phyloP scores from a whole-genome alignment of 2,888 invertebrate species.

The Euzetes globulus region DNA sequence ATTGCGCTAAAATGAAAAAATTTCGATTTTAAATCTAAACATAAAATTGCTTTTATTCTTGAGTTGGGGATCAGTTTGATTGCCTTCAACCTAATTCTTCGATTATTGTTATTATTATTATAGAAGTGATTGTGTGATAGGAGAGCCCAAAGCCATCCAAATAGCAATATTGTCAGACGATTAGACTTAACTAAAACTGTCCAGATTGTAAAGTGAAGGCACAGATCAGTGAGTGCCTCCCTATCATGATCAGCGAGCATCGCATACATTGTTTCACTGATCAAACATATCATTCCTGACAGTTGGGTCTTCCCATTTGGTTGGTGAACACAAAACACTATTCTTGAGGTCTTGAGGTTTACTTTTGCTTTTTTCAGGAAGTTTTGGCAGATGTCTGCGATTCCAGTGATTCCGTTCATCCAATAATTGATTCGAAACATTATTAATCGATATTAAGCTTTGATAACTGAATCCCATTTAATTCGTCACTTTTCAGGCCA shows the following conservation, averaged over 20 bases:
- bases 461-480: neutral
- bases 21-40: neutral
- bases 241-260: slow-evolving; percentile 28
- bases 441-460: neutral
- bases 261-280: slow-evolving; percentile 9
- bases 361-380: slow-evolving; percentile 24
- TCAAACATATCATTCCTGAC: slow-evolving; percentile 28
- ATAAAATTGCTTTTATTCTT: slow-evolving; percentile 6
- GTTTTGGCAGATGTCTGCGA: slow-evolving; percentile 26
- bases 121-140: slow-evolving; percentile 9
- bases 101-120: slow-evolving; percentile 6
- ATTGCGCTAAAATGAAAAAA: neutral
- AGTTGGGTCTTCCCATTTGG: slow-evolving; percentile 5
- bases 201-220: neutral
- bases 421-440: neutral
- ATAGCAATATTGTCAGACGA: neutral
- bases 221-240: neutral
- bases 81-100: slow-evolving; percentile 18
- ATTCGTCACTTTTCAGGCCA: neutral
- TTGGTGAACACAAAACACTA: neutral
- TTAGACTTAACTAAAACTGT: neutral
- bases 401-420: neutral
- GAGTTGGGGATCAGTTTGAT: neutral
- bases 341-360: neutral
- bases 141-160: slow-evolving; percentile 18